Base-by-base conservation (phyloP, 1,140 invertebrate species). In the Phocides pigmalion region DNA sequence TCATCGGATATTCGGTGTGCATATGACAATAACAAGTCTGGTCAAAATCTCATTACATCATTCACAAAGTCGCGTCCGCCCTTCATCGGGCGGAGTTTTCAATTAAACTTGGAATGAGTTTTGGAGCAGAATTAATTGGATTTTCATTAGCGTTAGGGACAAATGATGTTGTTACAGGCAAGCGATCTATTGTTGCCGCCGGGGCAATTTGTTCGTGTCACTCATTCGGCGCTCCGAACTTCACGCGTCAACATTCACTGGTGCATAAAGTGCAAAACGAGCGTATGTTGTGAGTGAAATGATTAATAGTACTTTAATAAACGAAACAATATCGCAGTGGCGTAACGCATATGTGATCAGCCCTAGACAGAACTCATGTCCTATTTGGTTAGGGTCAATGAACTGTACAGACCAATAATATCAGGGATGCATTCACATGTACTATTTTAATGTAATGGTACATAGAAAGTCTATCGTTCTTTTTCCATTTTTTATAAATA, bases 21-120 rank as follows among this genome's bases (percentile, higher is more conserved):
- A 78, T 80, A 77, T 79, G 79, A 85, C 86, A 84, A 84, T 87
- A 85, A 79, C 83, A 87, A 83, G 73, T 81, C 77, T 66, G 70
- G 67, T 73, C 76, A 66, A 83, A 87, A 82, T 87, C 79, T 89
- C 84, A 90, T 88, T 90, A 87, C 82, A 83, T 85, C 80, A 86
- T 84, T 81, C 81, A 80, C 79, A 77, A 76, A 82, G 79, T 76
- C 68, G 71, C 70, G 72, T 70, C 73, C 77, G 72, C 82, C 84
- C 78, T 82, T 77, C 73, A 74, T 44, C 76, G 71, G 64, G 64
- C 71, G 72, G 81, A 88, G 81, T 88, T 90, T 90, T 88, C 87
- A 90, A 90, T 90, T 90, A 90, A 90, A 88, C 85, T 90, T 88
- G 79, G 73, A 84, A 88, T 85, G 85, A 90, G 86, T 90, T 88